A percentile compares a stretch with the other conserved stretches of the same genome.
These are phyloP conservation scores for Tamias sibiricus DNA, from an alignment of 2,113 vertebrate genomes.

Conservation along the genomic window DNA sequence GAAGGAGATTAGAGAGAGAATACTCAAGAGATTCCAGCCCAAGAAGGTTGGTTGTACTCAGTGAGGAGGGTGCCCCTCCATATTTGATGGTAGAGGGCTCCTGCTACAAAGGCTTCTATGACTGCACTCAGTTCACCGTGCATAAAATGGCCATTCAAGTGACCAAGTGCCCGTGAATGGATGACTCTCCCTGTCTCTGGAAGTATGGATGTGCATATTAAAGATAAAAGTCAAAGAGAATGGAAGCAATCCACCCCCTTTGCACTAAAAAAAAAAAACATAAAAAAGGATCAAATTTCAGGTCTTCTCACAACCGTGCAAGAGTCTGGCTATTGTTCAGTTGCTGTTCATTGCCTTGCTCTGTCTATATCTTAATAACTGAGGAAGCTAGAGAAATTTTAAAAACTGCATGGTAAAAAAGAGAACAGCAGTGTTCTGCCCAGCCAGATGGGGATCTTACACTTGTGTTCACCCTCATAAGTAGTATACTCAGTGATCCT, in stretches of 20 bases:
- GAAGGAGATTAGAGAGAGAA: conserved; percentile 73
- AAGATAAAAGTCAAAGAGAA: not conserved
- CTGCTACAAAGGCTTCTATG: not conserved
- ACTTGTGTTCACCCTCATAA: not conserved
- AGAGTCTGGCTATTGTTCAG: not conserved
- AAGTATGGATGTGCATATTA: not conserved
- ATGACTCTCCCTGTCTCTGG: not conserved
- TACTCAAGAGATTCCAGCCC: conserved; percentile 59
- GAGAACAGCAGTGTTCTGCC: not conserved
- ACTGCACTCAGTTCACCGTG: not conserved
- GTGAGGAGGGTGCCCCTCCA: not conserved
- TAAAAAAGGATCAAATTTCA: not conserved
- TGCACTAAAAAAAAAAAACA: not conserved
- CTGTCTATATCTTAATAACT: not conserved
- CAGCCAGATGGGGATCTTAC: not conserved
- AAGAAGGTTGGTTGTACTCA: conserved; percentile 33
- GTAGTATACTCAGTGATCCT: not conserved
- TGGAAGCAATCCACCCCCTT: too few relatives aligned
- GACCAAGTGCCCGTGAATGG: not conserved
- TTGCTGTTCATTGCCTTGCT: not conserved
- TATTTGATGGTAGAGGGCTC: not conserved
- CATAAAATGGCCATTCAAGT: not conserved
- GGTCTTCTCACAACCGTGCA: not conserved
- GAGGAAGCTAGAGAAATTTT: not conserved
- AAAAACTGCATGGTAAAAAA: not conserved